phyloP scores from a whole-genome alignment of 2,797 vertebrate genomes.

The Sciurus vulgaris region DNA sequence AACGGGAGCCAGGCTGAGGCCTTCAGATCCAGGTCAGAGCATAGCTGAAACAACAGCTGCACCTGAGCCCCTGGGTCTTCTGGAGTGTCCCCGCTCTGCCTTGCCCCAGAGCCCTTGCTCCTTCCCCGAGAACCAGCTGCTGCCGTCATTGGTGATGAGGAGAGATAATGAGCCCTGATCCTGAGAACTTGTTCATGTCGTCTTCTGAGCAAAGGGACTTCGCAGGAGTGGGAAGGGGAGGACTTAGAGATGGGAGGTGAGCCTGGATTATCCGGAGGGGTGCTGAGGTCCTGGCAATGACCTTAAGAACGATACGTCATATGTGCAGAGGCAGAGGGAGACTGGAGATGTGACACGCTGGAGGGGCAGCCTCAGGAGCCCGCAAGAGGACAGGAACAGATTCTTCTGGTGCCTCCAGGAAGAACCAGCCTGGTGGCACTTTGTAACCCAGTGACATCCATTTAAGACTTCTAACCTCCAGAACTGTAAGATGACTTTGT shows the following conservation, averaged over 20 bases:
- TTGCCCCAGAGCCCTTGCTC: no score
- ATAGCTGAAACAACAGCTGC: background rate
- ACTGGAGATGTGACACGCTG: background rate
- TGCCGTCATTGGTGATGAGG: background rate
- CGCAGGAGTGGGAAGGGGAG: background rate
- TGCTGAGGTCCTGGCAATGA: background rate
- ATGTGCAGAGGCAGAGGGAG: background rate
- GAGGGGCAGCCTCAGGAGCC: background rate
- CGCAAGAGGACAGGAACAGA: background rate
- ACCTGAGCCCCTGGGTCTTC: background rate
- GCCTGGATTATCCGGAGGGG: background rate
- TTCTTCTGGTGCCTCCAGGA: background rate
- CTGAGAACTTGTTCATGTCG: background rate
- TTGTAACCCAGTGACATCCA: background rate
- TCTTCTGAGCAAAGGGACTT: background rate
- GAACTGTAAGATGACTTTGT: background rate
- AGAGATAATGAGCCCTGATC: background rate
- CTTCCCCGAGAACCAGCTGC: background rate
- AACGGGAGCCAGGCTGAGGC: background rate
- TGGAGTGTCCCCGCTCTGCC: background rate
- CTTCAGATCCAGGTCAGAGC: background rate
- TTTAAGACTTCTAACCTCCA: background rate
- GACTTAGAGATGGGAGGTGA: background rate
- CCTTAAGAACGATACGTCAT: fast-evolving
- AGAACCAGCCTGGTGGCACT: background rate